Percentiles rank a stretch among this genome's conserved stretches.
Conservation (phyloP, 1,140 invertebrate genomes). For the Antheraea pernyi region DNA sequence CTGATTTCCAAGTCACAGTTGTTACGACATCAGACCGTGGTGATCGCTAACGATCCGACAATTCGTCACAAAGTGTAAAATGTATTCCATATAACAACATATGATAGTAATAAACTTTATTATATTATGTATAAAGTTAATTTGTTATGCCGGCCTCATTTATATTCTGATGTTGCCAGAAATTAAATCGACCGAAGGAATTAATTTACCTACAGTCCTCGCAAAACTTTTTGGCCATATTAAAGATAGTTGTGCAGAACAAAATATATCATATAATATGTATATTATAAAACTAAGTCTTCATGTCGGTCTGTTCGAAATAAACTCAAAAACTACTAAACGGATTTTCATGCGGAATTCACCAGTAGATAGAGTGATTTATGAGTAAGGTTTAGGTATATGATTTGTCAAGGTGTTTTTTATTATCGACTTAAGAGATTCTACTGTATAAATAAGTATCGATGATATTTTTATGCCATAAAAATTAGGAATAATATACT, state of each 20-base stretch:
- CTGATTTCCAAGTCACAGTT: constrained; percentile 34
- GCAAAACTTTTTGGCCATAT: no score
- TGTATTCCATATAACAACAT: constrained; percentile 65
- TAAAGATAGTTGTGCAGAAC: no score
- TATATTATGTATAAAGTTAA: constrained; percentile 17
- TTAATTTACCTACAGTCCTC: neutral
- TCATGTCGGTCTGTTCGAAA: no score
- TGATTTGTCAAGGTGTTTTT: no score
- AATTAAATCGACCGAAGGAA: neutral
- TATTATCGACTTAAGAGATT: no score
- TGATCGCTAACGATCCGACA: constrained; percentile 57
- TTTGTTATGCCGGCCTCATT: constrained; percentile 12
- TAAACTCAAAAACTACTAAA: no score
- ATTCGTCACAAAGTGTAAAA: constrained; percentile 66
- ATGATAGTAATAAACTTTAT: constrained; percentile 18
- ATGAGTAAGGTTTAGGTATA: no score
- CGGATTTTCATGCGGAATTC: no score
- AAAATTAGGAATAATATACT: neutral
- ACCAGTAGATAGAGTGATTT: no score
- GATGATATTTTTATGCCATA: neutral
- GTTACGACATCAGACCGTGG: constrained; percentile 59
- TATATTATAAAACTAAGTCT: no score
- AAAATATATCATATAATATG: no score
- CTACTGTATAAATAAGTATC: no score
- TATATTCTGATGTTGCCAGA: constrained; percentile 7